A percentile compares a stretch with the other conserved stretches of the same genome.
Conservation (phyloP, 2,113 vertebrate species). For the Malurus alboscapulatus region DNA sequence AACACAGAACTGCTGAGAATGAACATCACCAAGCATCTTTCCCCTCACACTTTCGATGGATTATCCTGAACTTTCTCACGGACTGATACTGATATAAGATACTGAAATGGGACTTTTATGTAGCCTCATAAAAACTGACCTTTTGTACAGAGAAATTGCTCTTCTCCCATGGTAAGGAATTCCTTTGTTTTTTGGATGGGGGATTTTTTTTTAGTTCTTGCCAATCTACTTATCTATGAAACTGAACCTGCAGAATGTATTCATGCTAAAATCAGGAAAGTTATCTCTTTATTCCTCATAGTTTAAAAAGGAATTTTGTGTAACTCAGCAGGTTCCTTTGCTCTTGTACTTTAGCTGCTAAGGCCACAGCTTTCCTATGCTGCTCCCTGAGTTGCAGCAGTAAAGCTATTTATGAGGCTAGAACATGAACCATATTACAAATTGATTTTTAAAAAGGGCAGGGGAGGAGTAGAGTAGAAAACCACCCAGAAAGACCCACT, state of each 20-base stretch:
- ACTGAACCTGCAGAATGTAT: neutral
- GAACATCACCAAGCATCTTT: neutral
- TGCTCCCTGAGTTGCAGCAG: neutral
- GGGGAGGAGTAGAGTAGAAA: neutral
- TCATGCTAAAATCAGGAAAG: neutral
- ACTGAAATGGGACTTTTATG: neutral
- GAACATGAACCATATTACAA: neutral
- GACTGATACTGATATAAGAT: neutral
- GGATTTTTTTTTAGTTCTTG: neutral
- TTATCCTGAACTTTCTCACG: neutral
- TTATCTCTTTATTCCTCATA: neutral
- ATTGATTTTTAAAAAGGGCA: neutral
- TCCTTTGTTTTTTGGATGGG: neutral
- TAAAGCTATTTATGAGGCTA: neutral
- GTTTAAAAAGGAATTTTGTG: neutral
- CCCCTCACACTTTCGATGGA: neutral
- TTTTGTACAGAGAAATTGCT: neutral
- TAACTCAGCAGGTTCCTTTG: neutral
- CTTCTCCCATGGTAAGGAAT: neutral
- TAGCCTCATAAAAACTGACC: neutral
- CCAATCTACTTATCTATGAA: neutral
- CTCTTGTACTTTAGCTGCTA: neutral
- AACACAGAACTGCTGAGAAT: neutral
- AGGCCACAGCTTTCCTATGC: neutral
- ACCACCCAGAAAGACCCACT: neutral